These are phyloP conservation scores for Halictus quadricinctus DNA, from an alignment of 2,888 invertebrate species.

Conservation along the genomic window DNA sequence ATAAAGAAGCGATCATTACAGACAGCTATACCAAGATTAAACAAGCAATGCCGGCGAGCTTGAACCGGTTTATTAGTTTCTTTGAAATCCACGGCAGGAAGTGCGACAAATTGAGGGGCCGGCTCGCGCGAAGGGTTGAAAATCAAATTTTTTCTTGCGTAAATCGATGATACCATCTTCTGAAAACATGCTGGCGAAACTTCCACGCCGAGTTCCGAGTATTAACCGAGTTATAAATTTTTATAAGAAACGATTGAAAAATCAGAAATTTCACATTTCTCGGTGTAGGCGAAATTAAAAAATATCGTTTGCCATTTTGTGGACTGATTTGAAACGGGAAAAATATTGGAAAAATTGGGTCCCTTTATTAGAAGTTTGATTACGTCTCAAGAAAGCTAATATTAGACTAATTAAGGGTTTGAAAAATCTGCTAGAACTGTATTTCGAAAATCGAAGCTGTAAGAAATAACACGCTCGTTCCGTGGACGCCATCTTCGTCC, in stretches of 20 bases:
- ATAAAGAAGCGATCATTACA: conserved; percentile 66
- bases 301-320: too few species aligned
- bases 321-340: too few species aligned
- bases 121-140: background rate
- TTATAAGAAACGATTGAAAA: too few species aligned
- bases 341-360: too few species aligned
- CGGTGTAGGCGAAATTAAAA: too few species aligned
- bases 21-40: conserved; percentile 41
- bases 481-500: conserved; percentile 49
- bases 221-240: too few species aligned
- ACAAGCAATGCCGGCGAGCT: conserved; percentile 1
- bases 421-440: background rate
- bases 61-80: background rate
- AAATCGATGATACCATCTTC: background rate
- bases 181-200: background rate
- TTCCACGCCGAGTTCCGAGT: too few species aligned
- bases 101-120: background rate
- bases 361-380: background rate
- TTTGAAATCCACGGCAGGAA: background rate
- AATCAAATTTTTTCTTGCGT: background rate
- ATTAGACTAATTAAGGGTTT: background rate
- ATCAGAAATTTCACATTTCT: too few species aligned
- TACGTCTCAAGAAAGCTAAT: background rate
- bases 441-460: background rate
- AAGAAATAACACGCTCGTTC: background rate